Percentiles rank a stretch among this genome's conserved stretches.
phyloP scores from a whole-genome alignment of 2,797 vertebrate genomes.

The Vespertilio murinus region DNA sequence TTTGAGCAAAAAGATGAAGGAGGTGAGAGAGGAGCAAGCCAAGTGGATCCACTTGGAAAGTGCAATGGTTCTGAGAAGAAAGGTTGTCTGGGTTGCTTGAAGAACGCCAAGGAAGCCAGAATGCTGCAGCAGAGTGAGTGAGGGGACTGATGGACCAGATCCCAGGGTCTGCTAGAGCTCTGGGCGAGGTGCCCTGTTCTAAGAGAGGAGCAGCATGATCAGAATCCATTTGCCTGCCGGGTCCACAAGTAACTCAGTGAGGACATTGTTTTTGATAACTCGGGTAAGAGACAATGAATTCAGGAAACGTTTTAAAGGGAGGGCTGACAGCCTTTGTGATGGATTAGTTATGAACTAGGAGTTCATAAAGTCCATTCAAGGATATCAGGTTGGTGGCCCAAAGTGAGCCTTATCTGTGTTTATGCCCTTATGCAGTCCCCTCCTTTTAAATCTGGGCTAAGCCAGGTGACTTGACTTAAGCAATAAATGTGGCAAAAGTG shows the following conservation, averaged over 20 bases:
- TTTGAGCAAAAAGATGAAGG: background rate
- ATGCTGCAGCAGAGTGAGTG: background rate
- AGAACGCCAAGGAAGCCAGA: background rate
- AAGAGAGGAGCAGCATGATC: background rate
- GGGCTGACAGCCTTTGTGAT: background rate
- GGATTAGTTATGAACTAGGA: background rate
- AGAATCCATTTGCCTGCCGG: background rate
- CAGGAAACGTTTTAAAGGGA: background rate
- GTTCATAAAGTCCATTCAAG: background rate
- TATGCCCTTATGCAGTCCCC: background rate
- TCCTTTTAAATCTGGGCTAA: background rate
- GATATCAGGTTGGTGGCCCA: background rate
- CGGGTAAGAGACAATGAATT: background rate
- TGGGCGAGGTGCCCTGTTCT: background rate
- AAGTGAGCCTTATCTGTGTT: background rate
- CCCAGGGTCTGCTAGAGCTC: background rate
- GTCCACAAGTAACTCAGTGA: background rate
- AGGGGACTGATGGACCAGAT: background rate
- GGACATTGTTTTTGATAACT: background rate
- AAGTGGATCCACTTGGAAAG: background rate
- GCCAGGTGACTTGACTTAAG: background rate
- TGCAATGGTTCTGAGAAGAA: background rate
- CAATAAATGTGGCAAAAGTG: background rate
- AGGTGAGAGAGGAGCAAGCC: background rate
- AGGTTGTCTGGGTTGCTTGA: background rate